Base-by-base conservation (phyloP, 64 coral and sea anemone species). In the Porites lutea region DNA sequence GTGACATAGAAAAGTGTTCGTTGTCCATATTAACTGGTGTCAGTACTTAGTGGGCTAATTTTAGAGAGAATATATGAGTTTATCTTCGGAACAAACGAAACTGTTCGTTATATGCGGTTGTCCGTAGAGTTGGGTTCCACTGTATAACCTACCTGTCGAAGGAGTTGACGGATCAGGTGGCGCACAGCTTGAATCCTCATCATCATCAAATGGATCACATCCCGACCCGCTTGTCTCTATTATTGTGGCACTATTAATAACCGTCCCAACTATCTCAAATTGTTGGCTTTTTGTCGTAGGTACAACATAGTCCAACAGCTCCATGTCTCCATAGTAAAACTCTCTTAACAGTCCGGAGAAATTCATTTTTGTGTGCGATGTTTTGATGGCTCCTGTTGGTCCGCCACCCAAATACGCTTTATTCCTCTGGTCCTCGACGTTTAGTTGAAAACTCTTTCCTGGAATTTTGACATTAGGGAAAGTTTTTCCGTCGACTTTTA, bases 181-280 rank as follows among this genome's bases (percentile, higher is more conserved):
- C 14, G 57, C 57, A 43, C 91, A 93, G 46, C 65, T 61, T 48
- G 74, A 46, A 22, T 93, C 91, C 23, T 93, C 91, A 21, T 93
- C 91, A 43, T 93, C 91, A 57, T 52, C 64, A 0, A 55, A 13
- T 21, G 49, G 13, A 55, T 75, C 86, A 64, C 71, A 74, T 72
- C 69, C 90, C 8, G 90, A 92, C 8, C 79, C 90, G 11, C 55
- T 83, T 44, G 14, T 68, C 3, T 48, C 71, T 12, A 20, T 16
- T 70, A 74, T 86, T 2, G 37, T 77, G 2, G 91, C 12, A 16
- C 64, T 59, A 37, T 93, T 65, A 47, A 93, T 60, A 43, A 93
- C 83, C 47, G 75, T 75, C 6, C 91, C 91, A 87, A 87, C 20
- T 87, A 52, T 93, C 6, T 57, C 74, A 87, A 93, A 93, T 59